Evolutionary conservation across 2,888 invertebrate genomes (phyloP), one percentile per base, ranked within the genome.

Genomic region (Drosophila putrida): DNA sequence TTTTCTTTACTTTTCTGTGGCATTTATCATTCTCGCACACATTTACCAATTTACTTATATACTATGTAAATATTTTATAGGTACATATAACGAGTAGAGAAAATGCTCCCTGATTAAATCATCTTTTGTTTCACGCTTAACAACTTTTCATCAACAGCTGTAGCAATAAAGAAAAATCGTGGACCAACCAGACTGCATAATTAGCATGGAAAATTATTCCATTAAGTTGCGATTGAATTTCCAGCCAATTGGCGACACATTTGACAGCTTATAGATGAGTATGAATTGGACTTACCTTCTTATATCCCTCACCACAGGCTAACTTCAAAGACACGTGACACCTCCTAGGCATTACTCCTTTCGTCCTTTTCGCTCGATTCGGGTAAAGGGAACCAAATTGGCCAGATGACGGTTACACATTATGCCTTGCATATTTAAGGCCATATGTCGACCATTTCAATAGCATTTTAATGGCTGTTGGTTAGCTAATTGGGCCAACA

Each of bases 401-500:
- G 28, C 54, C 71, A 81, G 67, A 65, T 71, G 69, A 58, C 74
- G 71, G 51, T 72, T 69, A 67, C 82, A 87, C 65, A 85, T 88
- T 67, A 71, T 72, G 71, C 28, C 66, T 60, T 80, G 88, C 83
- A 86, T 83, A 86, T 88, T 88, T 63, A 80, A 72, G 59, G 49
- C 38, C 71, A 80, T 49, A 50, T 62, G 55, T 39, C 54, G 66
- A 66, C 50, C 71, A 62, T 79, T 76, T 50, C 74, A 74, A 64
- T 76, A 82, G 31, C 79, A 67, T 76, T 79, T 84, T 79, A 74
- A 84, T 73, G 80, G 66, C 72, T 75, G 64, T 86, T 88, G 80
- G 78, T 65, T 75, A 70, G 80, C 73, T 83, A 88, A 83, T 83
- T 86, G 80, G 70, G 67, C 83, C 39, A 57, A 71, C 80, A 82